A percentile compares a stretch with the other conserved stretches of the same genome.
Evolutionary conservation across 30 jellyfish, hydroid and myxozoan genomes (phyloP).

Genomic region (Aurelia sp.): DNA sequence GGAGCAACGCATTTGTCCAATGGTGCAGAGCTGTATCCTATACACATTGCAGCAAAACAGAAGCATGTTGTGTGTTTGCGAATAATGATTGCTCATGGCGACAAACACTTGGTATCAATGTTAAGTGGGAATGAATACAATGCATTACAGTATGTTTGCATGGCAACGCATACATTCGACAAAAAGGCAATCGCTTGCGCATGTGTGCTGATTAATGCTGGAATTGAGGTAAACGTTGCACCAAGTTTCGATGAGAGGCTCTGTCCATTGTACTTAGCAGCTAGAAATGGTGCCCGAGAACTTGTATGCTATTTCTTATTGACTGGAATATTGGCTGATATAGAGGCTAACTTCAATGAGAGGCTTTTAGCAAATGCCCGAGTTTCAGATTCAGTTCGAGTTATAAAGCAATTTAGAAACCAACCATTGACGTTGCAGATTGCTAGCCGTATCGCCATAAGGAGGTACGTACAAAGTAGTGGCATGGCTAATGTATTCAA

Average conservation of each 20-base stretch:
- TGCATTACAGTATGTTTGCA: conserved; percentile 85
- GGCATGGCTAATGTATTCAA: conserved; percentile 37
- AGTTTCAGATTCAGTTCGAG: conserved; percentile 46
- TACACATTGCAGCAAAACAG: conserved; percentile 74
- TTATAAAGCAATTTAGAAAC: conserved; percentile 42
- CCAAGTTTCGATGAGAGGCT: conserved; percentile 68
- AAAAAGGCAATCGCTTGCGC: conserved; percentile 85
- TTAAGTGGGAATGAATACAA: conserved; percentile 55
- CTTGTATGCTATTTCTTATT: conserved; percentile 68
- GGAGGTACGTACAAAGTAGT: conserved; percentile 52
- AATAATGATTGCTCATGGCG: conserved; percentile 64
- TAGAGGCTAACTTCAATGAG: conserved; percentile 49
- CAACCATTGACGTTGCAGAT: conserved; percentile 59
- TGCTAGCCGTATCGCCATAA: conserved; percentile 65
- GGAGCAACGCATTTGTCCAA: conserved; percentile 87
- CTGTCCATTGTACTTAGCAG: conserved; percentile 74
- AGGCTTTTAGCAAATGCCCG: conserved; percentile 66
- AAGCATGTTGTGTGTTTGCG: conserved; percentile 74
- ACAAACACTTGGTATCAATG: conserved; percentile 18
- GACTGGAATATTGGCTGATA: conserved; percentile 61
- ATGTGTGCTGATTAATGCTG: conserved; percentile 87
- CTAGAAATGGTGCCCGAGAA: conserved; percentile 88
- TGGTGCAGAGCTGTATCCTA: conserved; percentile 78
- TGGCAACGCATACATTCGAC: conserved; percentile 75
- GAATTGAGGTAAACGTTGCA: conserved; percentile 58